A percentile compares a stretch with the other conserved stretches of the same genome.
phyloP scores from a whole-genome alignment of 2,888 invertebrate genomes.

The Heterodera filipjevi region DNA sequence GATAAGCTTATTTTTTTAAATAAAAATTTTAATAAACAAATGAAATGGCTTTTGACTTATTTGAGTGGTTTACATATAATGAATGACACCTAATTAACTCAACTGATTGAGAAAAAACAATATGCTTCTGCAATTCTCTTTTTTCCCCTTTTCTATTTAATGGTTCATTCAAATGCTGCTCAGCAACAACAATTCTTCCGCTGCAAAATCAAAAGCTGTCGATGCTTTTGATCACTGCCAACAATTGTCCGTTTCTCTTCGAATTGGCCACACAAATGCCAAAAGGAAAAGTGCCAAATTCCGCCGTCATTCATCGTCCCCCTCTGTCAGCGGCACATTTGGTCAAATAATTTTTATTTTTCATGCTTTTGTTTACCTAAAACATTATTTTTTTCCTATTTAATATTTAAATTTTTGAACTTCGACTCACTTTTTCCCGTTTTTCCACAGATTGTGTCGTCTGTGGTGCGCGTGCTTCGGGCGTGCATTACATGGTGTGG shows the following conservation, averaged over 20 bases:
- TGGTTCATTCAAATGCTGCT: background rate
- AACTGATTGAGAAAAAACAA: too few relatives aligned
- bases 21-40: too few relatives aligned
- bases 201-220: background rate
- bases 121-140: too few relatives aligned
- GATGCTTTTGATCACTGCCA: background rate
- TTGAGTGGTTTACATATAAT: too few relatives aligned
- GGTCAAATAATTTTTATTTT: background rate
- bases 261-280: background rate
- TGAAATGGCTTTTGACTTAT: too few relatives aligned
- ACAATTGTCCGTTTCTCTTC: too few relatives aligned
- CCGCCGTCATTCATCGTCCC: background rate
- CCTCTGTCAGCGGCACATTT: background rate
- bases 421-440: background rate
- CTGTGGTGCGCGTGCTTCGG: slow-evolving; percentile 68
- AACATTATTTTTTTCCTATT: too few relatives aligned
- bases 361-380: too few relatives aligned
- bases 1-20: too few relatives aligned
- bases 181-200: background rate
- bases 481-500: slow-evolving; percentile 65
- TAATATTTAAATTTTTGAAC: background rate
- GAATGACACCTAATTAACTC: too few relatives aligned
- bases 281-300: background rate
- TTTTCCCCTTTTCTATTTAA: too few relatives aligned
- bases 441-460: slow-evolving; percentile 65